Conservation (phyloP, 2,888 invertebrate genomes). For the Torymus auratus region DNA sequence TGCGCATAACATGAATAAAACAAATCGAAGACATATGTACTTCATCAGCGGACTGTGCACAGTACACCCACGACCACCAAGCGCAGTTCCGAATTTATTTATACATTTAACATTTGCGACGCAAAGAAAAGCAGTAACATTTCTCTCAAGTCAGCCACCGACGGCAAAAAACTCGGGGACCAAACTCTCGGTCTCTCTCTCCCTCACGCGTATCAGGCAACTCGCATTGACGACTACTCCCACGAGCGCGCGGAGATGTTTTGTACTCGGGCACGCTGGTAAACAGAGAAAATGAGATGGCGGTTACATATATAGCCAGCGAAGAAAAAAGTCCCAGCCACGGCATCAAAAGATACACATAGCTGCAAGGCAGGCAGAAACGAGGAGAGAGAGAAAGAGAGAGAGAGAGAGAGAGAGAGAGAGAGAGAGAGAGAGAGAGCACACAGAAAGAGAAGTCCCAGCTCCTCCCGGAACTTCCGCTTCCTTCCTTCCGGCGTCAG, state of each 20-base stretch:
- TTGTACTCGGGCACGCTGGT: constrained; percentile 37
- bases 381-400: constrained; percentile 57
- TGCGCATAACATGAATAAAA: not conserved
- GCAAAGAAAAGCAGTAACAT: constrained; percentile 51
- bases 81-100: constrained; percentile 31
- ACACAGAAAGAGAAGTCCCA: not conserved
- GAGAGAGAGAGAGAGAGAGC: constrained; percentile 25
- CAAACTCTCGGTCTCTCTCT: not conserved
- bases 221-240: constrained; percentile 34
- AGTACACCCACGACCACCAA: not conserved
- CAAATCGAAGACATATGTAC: not conserved
- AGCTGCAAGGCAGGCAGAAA: constrained; percentile 44
- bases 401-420: constrained; percentile 55
- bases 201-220: no score
- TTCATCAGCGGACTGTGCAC: no score
- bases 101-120: constrained; percentile 7
- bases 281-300: constrained; percentile 57
- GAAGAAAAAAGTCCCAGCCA: constrained; percentile 26
- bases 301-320: not conserved
- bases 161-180: not conserved
- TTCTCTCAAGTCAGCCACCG: constrained; percentile 17
- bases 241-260: constrained; percentile 27
- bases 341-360: constrained; percentile 44
- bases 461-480: constrained; percentile 70
- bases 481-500: constrained; percentile 73